Evolutionary conservation across 1,140 invertebrate species (phyloP), one percentile per base, ranked within the genome.

Genomic region (Varroa destructor): DNA sequence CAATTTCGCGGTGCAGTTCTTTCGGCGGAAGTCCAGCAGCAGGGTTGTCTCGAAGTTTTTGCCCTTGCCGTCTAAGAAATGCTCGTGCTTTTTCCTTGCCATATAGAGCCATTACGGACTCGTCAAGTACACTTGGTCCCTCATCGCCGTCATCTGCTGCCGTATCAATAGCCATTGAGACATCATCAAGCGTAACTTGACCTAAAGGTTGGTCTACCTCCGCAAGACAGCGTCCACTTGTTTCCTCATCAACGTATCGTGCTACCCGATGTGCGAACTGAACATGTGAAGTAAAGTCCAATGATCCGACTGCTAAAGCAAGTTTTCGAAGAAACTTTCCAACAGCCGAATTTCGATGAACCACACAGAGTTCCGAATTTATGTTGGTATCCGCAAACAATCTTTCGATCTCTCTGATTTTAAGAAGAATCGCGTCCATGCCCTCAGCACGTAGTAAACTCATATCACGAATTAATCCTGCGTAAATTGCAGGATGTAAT

Each of bases 251-350:
- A 46, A 67, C 61, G 37, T 67, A 67, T 10, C 46, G 12, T 67
- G 40, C 14, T 12, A 67, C 61, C 37, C 14, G 14, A 12, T 12
- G 14, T 25, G 61, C 40, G 8, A 67, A 67, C 8, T 67, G 61
- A 4, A 40, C 37, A 43, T 67, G 61, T 43, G 61, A n/a, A 14
- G 61, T 67, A 40, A 67, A 67, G 40, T 67, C 61, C 37, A 67
- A 37, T n/a, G 61, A 43, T 43, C 40, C 46, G 61, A 67, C 37
- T 4, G 61, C 61, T 40, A 67, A 37, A 8, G 46, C 37, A 40
- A 67, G 61, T 46, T 67, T 67, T 14, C 61, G 61, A 46, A 67
- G 36, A 46, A 67, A 67, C 61, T 43, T 67, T 1, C 61, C 61
- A 40, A 46, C 37, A 5, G 46, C 61, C 8, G 61, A 67, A 67